Evolutionary conservation across 2,797 vertebrate genomes (phyloP), one percentile per base, ranked within the genome.

Genomic region (Tadarida brasiliensis): DNA sequence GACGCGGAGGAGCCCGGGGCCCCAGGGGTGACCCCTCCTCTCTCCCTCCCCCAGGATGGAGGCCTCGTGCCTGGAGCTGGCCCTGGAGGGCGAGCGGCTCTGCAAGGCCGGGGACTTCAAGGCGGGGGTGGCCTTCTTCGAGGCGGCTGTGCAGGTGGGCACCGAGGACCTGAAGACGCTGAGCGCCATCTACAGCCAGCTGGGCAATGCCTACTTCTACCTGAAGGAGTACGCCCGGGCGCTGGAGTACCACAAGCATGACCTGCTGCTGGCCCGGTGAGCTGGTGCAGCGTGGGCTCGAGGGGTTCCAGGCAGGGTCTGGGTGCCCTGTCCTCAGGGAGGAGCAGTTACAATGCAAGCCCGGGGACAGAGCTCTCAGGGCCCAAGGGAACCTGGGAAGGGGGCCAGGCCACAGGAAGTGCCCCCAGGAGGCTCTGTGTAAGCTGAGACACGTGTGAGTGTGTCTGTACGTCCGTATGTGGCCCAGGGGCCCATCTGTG

Each of bases 141-240:
- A 99, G 98, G 99, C 99, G 0, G 99, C 99, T 0, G 99, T 99
- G 87, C 99, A 99, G 97, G 99, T 99, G 74, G 99, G 99, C 70
- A 99, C 99, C 0, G 99, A 99, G 97, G 99, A 99, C 97, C 98
- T 99, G 96, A 99, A 99, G 98, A 99, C 99, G 0, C 99, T 99
- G 95, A 99, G 99, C 89, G 99, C 99, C 98, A 99, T 99, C 98
- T 99, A 99, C 98, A 99, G 99, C 98, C 99, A 99, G 98, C 98
- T 99, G 97, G 99, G 99, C 85, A 99, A 99, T 0, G 99, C 99
- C 67, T 99, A 99, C 98, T 99, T 99, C 98, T 99, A 99, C 98
- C 98, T 99, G 83, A 99, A 99, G 98, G 99, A 99, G 98, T 99
- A 99, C 0, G 98, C 99, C 70, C 99, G 99, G 91, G 99, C 99